Evolutionary conservation across 2,888 invertebrate genomes (phyloP).

Genomic region (Stenurella melanura): DNA sequence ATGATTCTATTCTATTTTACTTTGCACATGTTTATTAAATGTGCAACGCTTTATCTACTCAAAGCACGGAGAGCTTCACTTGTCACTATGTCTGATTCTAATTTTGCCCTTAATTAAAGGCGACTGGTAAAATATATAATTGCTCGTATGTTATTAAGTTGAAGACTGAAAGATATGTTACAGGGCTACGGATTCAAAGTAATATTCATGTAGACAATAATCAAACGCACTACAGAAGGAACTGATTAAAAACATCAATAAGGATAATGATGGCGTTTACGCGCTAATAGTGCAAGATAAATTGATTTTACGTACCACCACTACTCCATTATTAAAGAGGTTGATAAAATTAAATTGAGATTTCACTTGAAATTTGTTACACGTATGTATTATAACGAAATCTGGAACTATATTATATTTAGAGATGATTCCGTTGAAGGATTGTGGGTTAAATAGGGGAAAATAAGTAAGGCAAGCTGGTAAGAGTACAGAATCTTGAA

Average conservation of each 20-base stretch:
- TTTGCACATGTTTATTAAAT: not conserved
- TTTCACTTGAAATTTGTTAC: no score
- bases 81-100: not conserved
- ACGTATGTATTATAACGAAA: no score
- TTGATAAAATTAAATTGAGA: no score
- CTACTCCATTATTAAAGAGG: no score
- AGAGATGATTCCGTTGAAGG: no score
- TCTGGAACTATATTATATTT: no score
- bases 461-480: no score
- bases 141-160: conserved; percentile 1
- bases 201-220: not conserved
- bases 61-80: not conserved
- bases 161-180: not conserved
- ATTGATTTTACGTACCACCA: no score
- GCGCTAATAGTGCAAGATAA: not conserved
- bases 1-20: not conserved
- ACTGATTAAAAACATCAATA: conserved; percentile 16
- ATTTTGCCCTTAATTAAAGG: conserved; percentile 20
- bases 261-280: conserved; percentile 9
- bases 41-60: not conserved
- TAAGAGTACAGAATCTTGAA: no score
- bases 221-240: not conserved
- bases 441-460: no score
- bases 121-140: conserved; percentile 6
- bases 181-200: not conserved